A percentile compares a stretch with the other conserved stretches of the same genome.
phyloP scores from a whole-genome alignment of 2,888 invertebrate species.

The Ischnura elegans region DNA sequence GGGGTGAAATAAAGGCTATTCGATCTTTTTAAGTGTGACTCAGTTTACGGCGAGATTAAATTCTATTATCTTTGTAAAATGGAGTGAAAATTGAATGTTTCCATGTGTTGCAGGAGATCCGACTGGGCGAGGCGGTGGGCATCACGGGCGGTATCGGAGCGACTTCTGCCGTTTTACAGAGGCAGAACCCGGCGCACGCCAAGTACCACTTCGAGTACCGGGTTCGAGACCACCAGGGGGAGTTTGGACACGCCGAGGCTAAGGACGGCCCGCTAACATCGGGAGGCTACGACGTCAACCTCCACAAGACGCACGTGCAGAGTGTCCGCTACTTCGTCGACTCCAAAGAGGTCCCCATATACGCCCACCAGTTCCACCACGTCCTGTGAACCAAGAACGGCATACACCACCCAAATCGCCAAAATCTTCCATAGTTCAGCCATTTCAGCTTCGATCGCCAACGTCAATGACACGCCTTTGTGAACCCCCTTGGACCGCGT shows the following conservation, averaged over 20 bases:
- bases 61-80: too few species aligned
- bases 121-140: conserved; percentile 33
- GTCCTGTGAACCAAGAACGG: not conserved
- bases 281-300: conserved; percentile 52
- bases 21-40: too few species aligned
- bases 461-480: not conserved
- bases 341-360: conserved; percentile 37
- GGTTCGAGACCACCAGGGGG: conserved; percentile 44
- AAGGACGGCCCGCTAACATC: conserved; percentile 52
- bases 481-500: not conserved
- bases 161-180: conserved; percentile 19
- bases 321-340: conserved; percentile 55
- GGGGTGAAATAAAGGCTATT: too few species aligned
- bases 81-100: too few species aligned
- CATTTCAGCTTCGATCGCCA: not conserved
- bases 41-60: too few species aligned
- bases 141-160: not conserved
- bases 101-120: conserved; percentile 31
- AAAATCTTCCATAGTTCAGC: not conserved
- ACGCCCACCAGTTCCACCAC: conserved; percentile 12
- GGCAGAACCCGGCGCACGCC: conserved; percentile 11
- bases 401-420: not conserved
- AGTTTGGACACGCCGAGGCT: conserved; percentile 45
- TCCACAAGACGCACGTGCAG: conserved; percentile 45
- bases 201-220: conserved; percentile 59